Evolutionary conservation across 1,140 invertebrate genomes (phyloP).

Genomic region (Papilio dardanus): DNA sequence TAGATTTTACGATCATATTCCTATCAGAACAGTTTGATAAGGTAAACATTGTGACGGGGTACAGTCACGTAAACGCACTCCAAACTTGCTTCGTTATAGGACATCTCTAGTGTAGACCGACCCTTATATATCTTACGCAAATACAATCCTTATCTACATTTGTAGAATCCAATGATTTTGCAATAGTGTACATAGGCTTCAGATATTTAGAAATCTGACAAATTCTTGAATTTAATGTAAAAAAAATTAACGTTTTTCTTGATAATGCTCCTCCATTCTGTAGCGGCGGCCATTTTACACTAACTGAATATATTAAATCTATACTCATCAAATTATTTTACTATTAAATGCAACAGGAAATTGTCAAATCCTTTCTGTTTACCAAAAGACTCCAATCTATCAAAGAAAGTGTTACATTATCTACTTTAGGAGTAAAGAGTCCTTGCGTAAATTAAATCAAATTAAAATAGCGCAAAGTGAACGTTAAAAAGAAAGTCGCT

Average conservation of each 20-base stretch:
- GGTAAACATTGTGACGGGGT: conserved; percentile 34
- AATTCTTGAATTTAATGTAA: too few relatives aligned
- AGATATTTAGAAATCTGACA: not conserved
- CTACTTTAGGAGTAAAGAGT: conserved; percentile 1
- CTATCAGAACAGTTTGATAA: conserved; percentile 18
- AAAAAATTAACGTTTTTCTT: too few relatives aligned
- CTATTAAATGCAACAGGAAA: too few relatives aligned
- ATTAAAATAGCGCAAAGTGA: conserved; percentile 34
- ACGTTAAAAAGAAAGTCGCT: conserved; percentile 15
- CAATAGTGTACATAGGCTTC: not conserved
- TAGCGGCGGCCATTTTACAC: too few relatives aligned
- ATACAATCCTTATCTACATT: conserved; percentile 32
- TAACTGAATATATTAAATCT: too few relatives aligned
- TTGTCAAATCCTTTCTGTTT: too few relatives aligned
- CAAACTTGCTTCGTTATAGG: conserved; percentile 37
- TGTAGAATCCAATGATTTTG: not conserved
- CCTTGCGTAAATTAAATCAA: conserved; percentile 32
- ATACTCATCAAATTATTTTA: too few relatives aligned
- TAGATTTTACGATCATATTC: conserved; percentile 21
- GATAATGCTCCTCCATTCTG: too few relatives aligned
- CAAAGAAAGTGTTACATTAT: conserved; percentile 18
- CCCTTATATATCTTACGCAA: conserved; percentile 31
- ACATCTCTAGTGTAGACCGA: not conserved
- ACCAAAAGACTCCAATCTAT: not conserved
- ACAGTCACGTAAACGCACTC: conserved; percentile 37